phyloP scores from a whole-genome alignment of 2,113 vertebrate species.

The Cyphomyrus discorhynchus region DNA sequence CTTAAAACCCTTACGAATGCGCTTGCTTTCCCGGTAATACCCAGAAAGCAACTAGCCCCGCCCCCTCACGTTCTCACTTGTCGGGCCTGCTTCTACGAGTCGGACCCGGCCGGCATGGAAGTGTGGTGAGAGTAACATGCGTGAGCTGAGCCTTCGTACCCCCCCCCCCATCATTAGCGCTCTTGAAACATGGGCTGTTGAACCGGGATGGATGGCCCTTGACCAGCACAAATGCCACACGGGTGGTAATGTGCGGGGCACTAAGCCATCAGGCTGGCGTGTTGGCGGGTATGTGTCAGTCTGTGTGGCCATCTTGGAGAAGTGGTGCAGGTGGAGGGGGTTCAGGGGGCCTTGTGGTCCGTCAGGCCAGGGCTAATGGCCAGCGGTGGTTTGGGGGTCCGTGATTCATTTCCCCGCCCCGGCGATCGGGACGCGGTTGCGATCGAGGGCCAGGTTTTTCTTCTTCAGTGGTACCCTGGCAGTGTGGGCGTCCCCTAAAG shows the following conservation, averaged over 20 bases:
- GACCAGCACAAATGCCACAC: background rate
- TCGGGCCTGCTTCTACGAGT: background rate
- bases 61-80: background rate
- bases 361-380: background rate
- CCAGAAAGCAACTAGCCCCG: background rate
- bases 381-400: background rate
- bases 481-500: background rate
- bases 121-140: background rate
- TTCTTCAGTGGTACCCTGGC: background rate
- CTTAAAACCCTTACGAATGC: background rate
- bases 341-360: background rate
- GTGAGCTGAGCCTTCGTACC: background rate
- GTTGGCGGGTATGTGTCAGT: background rate
- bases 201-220: background rate
- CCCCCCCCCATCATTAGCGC: background rate
- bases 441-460: background rate
- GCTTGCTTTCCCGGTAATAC: background rate
- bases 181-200: background rate
- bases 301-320: background rate
- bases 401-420: background rate
- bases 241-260: too few species aligned
- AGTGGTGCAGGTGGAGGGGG: background rate
- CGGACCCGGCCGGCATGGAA: background rate
- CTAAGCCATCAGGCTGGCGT: background rate
- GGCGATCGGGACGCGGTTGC: too few species aligned